A percentile compares a stretch with the other conserved stretches of the same genome.
Conservation (phyloP, 2,888 invertebrate species). For the Morpho deidamia region DNA sequence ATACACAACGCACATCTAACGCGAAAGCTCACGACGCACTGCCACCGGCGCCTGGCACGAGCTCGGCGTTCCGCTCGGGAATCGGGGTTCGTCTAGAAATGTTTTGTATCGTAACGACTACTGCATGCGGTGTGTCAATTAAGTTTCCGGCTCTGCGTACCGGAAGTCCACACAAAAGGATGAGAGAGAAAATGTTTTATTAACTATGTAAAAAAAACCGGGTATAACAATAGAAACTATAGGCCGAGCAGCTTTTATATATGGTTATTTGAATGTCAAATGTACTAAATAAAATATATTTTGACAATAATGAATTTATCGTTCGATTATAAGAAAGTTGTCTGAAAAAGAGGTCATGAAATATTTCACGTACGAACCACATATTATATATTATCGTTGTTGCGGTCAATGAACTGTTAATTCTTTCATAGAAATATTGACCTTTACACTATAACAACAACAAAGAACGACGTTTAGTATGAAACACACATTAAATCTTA, state of each 20-base stretch:
- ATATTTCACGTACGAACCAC: too few species aligned
- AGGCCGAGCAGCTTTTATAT: too few species aligned
- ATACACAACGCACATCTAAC: conserved; percentile 26
- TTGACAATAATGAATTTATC: too few species aligned
- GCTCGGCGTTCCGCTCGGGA: not conserved
- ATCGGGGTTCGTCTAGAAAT: conserved; percentile 16
- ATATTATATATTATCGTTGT: conserved; percentile 20
- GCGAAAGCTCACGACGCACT: conserved; percentile 43
- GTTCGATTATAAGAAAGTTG: too few species aligned
- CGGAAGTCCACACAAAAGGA: not conserved
- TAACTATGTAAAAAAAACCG: too few species aligned
- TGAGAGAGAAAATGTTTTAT: too few species aligned
- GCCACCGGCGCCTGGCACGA: conserved; percentile 14
- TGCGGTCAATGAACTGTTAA: conserved; percentile 25
- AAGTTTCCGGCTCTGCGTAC: not conserved
- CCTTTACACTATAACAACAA: not conserved
- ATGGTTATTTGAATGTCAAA: too few species aligned
- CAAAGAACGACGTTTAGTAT: too few species aligned
- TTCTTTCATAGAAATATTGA: not conserved
- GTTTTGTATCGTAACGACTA: not conserved
- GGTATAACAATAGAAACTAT: too few species aligned
- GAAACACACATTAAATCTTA: too few species aligned
- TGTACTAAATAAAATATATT: too few species aligned
- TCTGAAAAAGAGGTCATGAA: too few species aligned
- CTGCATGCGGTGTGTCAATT: not conserved